Evolutionary conservation across 2,113 vertebrate genomes (phyloP).

Genomic region (Holacanthus passer): DNA sequence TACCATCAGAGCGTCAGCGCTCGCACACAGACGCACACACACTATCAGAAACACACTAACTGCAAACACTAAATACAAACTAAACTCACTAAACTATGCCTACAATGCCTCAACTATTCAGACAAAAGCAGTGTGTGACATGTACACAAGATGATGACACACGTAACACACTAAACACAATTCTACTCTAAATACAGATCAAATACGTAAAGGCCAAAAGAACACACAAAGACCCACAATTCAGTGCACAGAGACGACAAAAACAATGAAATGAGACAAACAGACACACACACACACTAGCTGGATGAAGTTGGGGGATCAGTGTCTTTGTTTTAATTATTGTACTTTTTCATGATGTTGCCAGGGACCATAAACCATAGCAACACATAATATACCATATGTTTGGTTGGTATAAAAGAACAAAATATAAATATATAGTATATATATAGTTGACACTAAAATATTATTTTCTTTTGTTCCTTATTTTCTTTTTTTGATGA

Average conservation of each 20-base stretch:
- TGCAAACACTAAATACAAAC: slow-evolving; percentile 52
- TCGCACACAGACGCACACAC: neutral
- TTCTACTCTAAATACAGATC: slow-evolving; percentile 7
- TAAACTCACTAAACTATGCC: slow-evolving; percentile 60
- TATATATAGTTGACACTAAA: slow-evolving; percentile 80
- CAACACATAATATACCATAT: slow-evolving; percentile 65
- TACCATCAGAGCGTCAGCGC: neutral
- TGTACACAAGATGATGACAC: neutral
- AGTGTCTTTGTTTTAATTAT: slow-evolving; percentile 71
- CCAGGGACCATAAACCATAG: slow-evolving; percentile 69
- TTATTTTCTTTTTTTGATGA: slow-evolving; percentile 16
- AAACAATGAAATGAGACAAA: slow-evolving; percentile 45
- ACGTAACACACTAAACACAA: neutral
- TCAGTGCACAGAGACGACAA: slow-evolving; percentile 17
- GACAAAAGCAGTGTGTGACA: neutral
- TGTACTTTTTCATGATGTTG: slow-evolving; percentile 72
- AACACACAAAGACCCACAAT: neutral
- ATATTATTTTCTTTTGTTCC: slow-evolving; percentile 47
- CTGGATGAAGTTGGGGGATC: slow-evolving; percentile 74
- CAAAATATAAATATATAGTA: slow-evolving; percentile 82
- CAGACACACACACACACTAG: slow-evolving; percentile 32
- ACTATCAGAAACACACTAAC: slow-evolving; percentile 38
- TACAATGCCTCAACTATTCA: slow-evolving; percentile 37
- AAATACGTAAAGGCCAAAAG: slow-evolving; percentile 26
- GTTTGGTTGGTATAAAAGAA: slow-evolving; percentile 71